Base-by-base conservation (phyloP, 2,113 vertebrate species). In the Lathamus discolor region DNA sequence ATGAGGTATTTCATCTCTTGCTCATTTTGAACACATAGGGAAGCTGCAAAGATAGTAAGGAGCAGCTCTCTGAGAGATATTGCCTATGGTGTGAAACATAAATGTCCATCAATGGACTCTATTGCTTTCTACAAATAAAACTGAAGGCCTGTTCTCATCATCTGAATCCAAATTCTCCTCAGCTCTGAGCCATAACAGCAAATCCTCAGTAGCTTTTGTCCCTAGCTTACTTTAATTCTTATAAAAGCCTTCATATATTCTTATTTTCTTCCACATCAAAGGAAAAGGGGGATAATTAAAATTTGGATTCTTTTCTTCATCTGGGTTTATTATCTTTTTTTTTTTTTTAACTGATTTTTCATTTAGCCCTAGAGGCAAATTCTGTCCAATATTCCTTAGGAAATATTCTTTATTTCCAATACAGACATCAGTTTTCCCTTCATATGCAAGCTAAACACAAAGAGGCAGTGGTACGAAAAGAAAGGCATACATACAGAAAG, bases 251-350 rank as follows among this genome's bases (percentile, higher is more conserved):
- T 57, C 41, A 35, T 88, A 61, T 27, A 79, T 76, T 85, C 64
- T 77, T 92, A 85, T 79, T 96, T 88, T 44, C 59, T 83, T 91
- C 46, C 46, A 90, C 87, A 93, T 88, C 59, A 90, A 84, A 95
- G 46, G 31, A 84, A 86, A 80, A 84, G 10, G 5, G 4, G 33
- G 11, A 88, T 85, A 79, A 85, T 83, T 95, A 93, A 73, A 90
- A 83, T 1, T n/a, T 6, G 16, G 20, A 54, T 77, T 64, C 33
- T 93, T n/a, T 76, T 64, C 46, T 83, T 84, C 66, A 31, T 43
- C 44, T 89, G 28, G 23, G 16, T 9, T 66, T 82, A 6, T 55
- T 75, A 24, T 3, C 31, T 39, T 48, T 70, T 39, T 76, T 83
- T 70, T 39, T 76, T 79, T 39, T 68, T 49, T 24, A 7, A 70